Conservation (phyloP, 1,140 invertebrate species). For the Metopolophium dirhodum region DNA sequence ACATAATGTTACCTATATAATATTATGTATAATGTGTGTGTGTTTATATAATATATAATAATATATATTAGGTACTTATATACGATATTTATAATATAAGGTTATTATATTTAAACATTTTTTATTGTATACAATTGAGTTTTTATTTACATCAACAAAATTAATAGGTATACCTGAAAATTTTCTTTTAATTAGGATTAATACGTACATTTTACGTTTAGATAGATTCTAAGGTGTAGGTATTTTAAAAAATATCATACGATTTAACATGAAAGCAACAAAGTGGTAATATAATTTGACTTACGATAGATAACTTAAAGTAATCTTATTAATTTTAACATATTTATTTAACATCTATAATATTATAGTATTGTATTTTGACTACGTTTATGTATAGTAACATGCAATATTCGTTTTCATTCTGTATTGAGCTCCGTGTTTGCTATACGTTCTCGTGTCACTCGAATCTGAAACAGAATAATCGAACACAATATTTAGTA, state of each 20-base stretch:
- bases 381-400: slow-evolving; percentile 22
- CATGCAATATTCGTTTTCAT: neutral
- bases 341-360: slow-evolving; percentile 33
- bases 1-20: neutral
- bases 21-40: neutral
- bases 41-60: neutral
- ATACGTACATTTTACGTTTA: neutral
- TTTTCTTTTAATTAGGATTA: neutral
- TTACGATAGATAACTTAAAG: neutral
- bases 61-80: neutral
- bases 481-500: neutral
- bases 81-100: slow-evolving; percentile 14
- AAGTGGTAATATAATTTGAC: neutral
- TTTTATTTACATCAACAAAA: slow-evolving; percentile 34
- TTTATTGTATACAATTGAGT: slow-evolving; percentile 29
- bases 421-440: slow-evolving; percentile 24
- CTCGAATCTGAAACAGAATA: slow-evolving; percentile 5
- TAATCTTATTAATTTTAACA: neutral
- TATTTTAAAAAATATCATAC: neutral
- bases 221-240: neutral
- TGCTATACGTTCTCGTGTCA: neutral
- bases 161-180: neutral
- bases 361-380: slow-evolving; percentile 21
- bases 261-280: slow-evolving; percentile 29
- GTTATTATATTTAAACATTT: slow-evolving; percentile 5